Evolutionary conservation across 2,888 invertebrate genomes (phyloP).

Genomic region (Orthonevra nobilis): DNA sequence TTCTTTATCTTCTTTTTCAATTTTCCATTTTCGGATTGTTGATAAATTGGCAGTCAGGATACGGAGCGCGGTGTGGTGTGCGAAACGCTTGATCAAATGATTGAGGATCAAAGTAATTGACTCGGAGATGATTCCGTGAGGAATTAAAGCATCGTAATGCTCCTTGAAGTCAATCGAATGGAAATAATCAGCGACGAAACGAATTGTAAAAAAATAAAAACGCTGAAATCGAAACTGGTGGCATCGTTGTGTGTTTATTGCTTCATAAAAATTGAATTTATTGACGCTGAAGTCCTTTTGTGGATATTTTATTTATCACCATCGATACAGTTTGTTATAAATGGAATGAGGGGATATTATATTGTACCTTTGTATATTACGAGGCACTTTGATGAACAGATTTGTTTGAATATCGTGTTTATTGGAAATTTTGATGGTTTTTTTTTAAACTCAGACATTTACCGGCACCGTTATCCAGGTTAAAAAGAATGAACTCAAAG

Average conservation of each 20-base stretch:
- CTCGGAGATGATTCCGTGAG: slow-evolving; percentile 40
- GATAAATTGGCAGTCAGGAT: slow-evolving; percentile 46
- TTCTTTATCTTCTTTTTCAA: slow-evolving; percentile 35
- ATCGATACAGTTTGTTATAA: too few species aligned
- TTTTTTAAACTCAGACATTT: too few species aligned
- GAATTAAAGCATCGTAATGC: slow-evolving; percentile 51
- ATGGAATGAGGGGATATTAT: too few species aligned
- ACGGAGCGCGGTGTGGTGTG: slow-evolving; percentile 2
- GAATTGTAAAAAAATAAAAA: too few species aligned
- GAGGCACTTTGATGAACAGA: too few species aligned
- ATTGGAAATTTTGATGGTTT: too few species aligned
- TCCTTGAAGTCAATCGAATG: slow-evolving; percentile 43
- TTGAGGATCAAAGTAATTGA: slow-evolving; percentile 56
- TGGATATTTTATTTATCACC: too few species aligned
- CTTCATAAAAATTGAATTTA: not conserved
- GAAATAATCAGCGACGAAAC: slow-evolving; percentile 34
- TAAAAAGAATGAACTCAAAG: too few species aligned
- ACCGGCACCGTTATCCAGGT: too few species aligned
- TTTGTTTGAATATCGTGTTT: too few species aligned
- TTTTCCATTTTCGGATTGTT: slow-evolving; percentile 55
- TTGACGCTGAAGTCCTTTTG: not conserved
- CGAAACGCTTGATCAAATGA: slow-evolving; percentile 22
- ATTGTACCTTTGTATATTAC: too few species aligned
- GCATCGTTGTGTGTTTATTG: not conserved
- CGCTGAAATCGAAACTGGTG: too few species aligned